Evolutionary conservation across 2,888 invertebrate genomes (phyloP).

Genomic region (Brachyopa scutellaris): DNA sequence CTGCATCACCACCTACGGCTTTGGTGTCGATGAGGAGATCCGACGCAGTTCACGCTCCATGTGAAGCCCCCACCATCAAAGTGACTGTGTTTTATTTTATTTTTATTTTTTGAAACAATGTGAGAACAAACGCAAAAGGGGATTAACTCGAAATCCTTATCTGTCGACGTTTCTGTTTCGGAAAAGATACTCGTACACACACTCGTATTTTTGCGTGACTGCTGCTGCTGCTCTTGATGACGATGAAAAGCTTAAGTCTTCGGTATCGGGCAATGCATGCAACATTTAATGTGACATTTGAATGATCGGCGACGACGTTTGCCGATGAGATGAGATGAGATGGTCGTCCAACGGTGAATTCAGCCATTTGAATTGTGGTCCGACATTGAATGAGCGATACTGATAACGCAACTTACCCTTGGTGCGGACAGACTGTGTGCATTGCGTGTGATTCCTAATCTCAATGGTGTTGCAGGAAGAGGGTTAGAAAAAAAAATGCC

Average conservation of each 20-base stretch:
- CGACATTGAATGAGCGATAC: constrained; percentile 22
- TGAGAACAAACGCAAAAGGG: constrained; percentile 69
- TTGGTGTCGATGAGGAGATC: constrained; percentile 49
- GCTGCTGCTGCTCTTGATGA: constrained; percentile 50
- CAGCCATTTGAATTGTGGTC: no score
- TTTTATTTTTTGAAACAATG: constrained; percentile 25
- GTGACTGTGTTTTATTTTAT: not conserved
- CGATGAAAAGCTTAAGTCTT: constrained; percentile 69
- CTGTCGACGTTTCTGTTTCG: constrained; percentile 69
- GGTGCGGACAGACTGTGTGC: not conserved
- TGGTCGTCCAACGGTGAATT: constrained; percentile 30
- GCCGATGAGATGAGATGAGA: constrained; percentile 46
- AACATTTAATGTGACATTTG: constrained; percentile 74
- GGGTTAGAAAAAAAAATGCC: not conserved
- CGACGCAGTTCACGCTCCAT: not conserved
- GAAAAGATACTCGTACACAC: constrained; percentile 46
- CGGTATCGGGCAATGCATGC: constrained; percentile 58
- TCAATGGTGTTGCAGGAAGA: constrained; percentile 19
- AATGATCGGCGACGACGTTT: constrained; percentile 73
- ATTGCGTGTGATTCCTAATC: constrained; percentile 13
- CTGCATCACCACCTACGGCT: constrained; percentile 41
- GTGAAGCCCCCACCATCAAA: constrained; percentile 21
- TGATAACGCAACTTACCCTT: constrained; percentile 47
- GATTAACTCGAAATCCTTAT: constrained; percentile 72
- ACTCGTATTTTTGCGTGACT: constrained; percentile 19